phyloP scores from a whole-genome alignment of 2,888 invertebrate species.

The Polydesmus complanatus region DNA sequence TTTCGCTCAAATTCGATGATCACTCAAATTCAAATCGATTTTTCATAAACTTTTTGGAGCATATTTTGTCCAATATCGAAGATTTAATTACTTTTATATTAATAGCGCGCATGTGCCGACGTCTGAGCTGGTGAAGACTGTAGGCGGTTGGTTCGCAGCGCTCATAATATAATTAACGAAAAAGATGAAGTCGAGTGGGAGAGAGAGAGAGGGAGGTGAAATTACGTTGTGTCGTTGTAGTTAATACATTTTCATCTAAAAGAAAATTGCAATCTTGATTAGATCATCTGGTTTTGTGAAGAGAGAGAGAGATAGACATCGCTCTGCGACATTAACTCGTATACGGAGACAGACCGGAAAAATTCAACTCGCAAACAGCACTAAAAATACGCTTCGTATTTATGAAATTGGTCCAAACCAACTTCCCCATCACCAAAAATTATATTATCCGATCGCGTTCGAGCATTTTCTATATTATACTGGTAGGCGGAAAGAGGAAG shows the following conservation, averaged over 20 bases:
- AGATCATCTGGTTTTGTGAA: background rate
- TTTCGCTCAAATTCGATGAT: no score
- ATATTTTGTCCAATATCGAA: no score
- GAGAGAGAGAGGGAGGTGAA: background rate
- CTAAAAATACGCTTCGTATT: no score
- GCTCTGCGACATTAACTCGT: background rate
- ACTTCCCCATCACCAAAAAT: background rate
- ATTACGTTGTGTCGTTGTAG: background rate
- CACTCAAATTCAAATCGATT: no score
- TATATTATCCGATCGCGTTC: background rate
- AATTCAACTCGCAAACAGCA: background rate
- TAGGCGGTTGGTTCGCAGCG: background rate
- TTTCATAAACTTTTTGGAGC: no score
- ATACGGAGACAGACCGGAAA: background rate
- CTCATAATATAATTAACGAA: background rate
- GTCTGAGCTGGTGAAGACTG: no score
- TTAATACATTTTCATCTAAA: background rate
- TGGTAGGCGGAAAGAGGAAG: no score
- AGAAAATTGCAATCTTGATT: background rate
- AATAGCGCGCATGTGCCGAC: no score
- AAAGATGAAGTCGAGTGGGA: no score
- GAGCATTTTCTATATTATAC: background rate
- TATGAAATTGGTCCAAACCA: background rate
- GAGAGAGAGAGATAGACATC: background rate
- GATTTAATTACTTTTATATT: no score